Evolutionary conservation across 2,888 invertebrate genomes (phyloP).

Genomic region (Eueremaeus valkanovi): DNA sequence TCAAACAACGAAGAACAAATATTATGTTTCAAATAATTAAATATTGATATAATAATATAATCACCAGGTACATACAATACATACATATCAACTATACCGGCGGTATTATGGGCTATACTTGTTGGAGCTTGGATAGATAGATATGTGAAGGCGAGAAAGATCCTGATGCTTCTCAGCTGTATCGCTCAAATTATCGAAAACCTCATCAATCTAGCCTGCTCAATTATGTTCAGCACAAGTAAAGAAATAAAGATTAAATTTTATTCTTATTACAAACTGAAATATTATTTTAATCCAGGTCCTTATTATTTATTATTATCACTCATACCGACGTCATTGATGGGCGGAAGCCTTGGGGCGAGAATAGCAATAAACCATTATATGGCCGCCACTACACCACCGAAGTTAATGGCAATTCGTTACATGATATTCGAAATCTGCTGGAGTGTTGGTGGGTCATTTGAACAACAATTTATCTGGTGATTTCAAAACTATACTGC

Average conservation of each 20-base stretch:
- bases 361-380: background rate
- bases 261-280: background rate
- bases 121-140: background rate
- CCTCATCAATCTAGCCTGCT: background rate
- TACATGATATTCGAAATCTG: background rate
- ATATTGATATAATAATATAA: too few relatives aligned
- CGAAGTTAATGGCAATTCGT: background rate
- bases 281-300: background rate
- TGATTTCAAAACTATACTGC: too few relatives aligned
- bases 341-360: background rate
- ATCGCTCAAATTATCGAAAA: background rate
- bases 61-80: background rate
- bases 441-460: background rate
- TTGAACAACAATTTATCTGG: too few relatives aligned
- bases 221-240: background rate
- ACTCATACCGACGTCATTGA: background rate
- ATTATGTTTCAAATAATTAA: too few relatives aligned
- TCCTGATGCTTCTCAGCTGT: background rate
- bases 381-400: background rate
- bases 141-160: background rate
- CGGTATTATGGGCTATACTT: background rate
- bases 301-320: background rate
- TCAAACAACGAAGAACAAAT: too few relatives aligned
- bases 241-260: background rate
- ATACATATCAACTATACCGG: too few relatives aligned